Base-by-base conservation (phyloP, 2,888 invertebrate species). In the Apodemia duryi region DNA sequence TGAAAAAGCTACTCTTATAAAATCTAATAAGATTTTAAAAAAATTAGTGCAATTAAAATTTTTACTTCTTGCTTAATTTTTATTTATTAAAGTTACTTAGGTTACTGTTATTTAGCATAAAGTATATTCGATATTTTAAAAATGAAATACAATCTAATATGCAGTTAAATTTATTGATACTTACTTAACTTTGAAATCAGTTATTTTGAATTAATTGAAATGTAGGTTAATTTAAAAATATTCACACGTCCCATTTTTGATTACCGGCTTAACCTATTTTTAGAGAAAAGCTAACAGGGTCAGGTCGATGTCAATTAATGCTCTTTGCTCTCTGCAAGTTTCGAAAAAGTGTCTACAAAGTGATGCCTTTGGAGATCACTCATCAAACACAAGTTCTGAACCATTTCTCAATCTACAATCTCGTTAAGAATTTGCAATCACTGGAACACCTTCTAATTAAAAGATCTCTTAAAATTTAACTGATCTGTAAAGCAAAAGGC, bases 381-480 rank as follows among this genome's bases (percentile, higher is more conserved):
- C 57, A 60, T 60, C 57, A 60, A 60, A 60, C 57, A 60, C 57
- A 51, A 51, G 49, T 51, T 51, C 49, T 21, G 49, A 51, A 51
- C 21, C 51, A 60, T 60, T 35, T 60, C 60, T 60, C 35, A 60
- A 32, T 35, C 35, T 6, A n/a, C 35, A 35, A 60, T n/a, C 60
- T 60, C 60, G 32, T 60, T 60, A 35, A 54, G 35, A 29, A 51
- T 51, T 51, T 35, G 35, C 60, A 60, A 60, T 60, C 60, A 60
- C 28, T 35, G 35, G 11, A 35, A 60, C 60, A 60, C 32, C 60
- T 35, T n/a, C 7, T 60, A 60, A 60, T 60, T 57, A 57, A 32
- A 57, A 57, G 46, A 57, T 5, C 57, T 11, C 57, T 57, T 57
- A 6, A 57, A 57, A 57, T 32, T 6, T 57, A 29, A 57, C 32